Evolutionary conservation across 2,113 vertebrate species (phyloP).

Genomic region (Haplochromis vanheusdeni): DNA sequence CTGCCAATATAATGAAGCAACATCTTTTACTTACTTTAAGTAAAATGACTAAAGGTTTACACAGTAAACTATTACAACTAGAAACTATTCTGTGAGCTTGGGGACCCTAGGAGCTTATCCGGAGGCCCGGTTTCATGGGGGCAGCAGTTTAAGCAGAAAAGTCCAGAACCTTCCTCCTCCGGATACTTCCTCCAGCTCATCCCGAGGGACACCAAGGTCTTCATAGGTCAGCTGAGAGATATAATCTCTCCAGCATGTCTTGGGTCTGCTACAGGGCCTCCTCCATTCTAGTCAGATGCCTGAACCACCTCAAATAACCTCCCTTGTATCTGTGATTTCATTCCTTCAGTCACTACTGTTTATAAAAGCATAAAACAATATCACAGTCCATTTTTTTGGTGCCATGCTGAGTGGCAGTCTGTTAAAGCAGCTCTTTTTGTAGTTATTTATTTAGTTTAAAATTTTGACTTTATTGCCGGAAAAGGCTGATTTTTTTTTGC

Average conservation of each 20-base stretch:
- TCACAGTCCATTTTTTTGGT: neutral
- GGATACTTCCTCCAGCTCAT: neutral
- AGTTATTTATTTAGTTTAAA: neutral
- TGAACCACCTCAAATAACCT: neutral
- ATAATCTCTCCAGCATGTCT: neutral
- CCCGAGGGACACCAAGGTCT: neutral
- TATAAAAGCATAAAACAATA: neutral
- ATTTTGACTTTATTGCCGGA: fast-evolving
- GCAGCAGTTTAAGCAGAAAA: neutral
- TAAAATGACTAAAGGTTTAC: neutral
- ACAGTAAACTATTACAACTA: neutral
- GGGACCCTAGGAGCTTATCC: neutral
- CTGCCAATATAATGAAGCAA: neutral
- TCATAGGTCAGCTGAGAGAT: neutral
- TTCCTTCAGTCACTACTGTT: neutral
- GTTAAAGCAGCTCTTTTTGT: neutral
- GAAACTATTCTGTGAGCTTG: neutral
- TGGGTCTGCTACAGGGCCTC: neutral
- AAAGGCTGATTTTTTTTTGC: neutral
- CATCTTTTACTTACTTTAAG: neutral
- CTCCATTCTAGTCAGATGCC: neutral
- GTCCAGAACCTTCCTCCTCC: neutral
- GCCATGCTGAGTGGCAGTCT: neutral
- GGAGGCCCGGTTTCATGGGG: neutral
- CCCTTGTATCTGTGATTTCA: neutral